Percentiles rank a stretch among this genome's conserved stretches.
Conservation (phyloP, 2,888 invertebrate species). For the Teleogryllus oceanicus region DNA sequence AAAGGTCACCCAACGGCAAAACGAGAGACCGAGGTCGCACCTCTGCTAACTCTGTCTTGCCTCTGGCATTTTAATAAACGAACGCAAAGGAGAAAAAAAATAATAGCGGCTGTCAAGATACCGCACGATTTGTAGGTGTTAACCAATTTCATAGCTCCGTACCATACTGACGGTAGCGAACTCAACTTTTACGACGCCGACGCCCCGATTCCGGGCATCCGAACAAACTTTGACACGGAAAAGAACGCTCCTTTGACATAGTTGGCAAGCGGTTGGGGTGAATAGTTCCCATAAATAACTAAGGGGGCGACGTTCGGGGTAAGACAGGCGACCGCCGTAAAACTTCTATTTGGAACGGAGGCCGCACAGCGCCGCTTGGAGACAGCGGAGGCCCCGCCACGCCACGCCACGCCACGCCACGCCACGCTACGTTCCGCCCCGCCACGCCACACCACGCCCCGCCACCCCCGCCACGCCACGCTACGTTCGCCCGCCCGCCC, state of each 20-base stretch:
- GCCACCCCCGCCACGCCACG: no score
- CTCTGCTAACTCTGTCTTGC: not conserved
- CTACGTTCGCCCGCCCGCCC: no score
- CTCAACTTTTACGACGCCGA: not conserved
- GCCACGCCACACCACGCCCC: no score
- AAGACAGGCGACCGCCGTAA: no score
- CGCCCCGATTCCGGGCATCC: not conserved
- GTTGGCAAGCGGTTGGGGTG: not conserved
- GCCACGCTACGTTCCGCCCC: no score
- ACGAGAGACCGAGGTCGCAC: not conserved
- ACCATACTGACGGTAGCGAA: not conserved
- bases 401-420: no score
- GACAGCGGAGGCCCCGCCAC: no score
- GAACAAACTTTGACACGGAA: not conserved
- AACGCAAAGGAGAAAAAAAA: not conserved
- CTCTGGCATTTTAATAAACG: not conserved
- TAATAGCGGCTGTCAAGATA: not conserved
- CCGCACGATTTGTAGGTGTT: not conserved
- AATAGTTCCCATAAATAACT: constrained; percentile 10
- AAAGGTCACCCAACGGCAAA: not conserved
- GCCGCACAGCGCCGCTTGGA: no score
- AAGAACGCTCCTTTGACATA: constrained; percentile 4
- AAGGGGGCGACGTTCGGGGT: not conserved
- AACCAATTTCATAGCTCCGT: not conserved
- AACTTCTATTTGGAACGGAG: no score